phyloP scores from a whole-genome alignment of 2,797 vertebrate species.

The Crypturellus tataupa region DNA sequence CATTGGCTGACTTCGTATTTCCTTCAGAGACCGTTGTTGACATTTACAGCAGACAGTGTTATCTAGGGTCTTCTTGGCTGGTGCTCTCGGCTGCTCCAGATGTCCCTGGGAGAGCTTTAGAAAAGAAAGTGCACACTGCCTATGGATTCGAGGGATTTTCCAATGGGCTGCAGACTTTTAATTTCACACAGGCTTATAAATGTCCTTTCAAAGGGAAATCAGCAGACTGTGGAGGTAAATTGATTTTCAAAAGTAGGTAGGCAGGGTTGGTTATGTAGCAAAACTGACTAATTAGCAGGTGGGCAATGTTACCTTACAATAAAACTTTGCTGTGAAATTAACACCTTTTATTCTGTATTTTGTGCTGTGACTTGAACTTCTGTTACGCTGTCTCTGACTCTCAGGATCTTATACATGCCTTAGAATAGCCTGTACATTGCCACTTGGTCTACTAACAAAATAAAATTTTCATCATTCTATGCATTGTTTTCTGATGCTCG shows the following conservation, averaged over 20 bases:
- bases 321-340: not conserved
- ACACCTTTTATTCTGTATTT: not conserved
- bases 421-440: not conserved
- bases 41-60: not conserved
- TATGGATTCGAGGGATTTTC: constrained; percentile 19
- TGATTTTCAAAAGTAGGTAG: constrained; percentile 20
- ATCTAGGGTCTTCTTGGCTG: not conserved
- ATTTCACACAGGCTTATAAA: constrained; percentile 59
- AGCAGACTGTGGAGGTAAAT: constrained; percentile 33
- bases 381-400: not conserved
- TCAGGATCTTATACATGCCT: not conserved
- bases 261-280: not conserved
- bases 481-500: not conserved
- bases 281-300: constrained; percentile 52
- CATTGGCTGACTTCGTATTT: not conserved
- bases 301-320: not conserved
- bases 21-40: not conserved
- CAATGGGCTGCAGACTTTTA: constrained; percentile 46
- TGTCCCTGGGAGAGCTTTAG: not conserved
- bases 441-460: not conserved
- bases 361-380: not conserved
- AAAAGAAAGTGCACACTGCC: not conserved
- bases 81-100: not conserved
- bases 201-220: constrained; percentile 55
- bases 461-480: not conserved